These are phyloP conservation scores for Emberiza fucata DNA, from an alignment of 2,113 vertebrate genomes.

Conservation along the genomic window DNA sequence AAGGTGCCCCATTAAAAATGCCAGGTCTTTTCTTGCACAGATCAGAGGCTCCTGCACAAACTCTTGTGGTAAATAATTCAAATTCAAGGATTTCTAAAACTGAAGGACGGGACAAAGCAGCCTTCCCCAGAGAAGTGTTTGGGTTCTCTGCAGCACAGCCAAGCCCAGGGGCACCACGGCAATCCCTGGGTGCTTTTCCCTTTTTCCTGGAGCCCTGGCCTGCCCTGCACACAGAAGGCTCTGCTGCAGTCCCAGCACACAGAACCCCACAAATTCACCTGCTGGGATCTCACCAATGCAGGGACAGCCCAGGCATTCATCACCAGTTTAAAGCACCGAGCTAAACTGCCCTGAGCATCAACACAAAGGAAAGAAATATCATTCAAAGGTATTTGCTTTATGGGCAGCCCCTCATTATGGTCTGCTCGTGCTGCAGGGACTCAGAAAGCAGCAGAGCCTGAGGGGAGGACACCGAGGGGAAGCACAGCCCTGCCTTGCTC, in stretches of 20 bases:
- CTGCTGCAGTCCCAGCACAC: neutral
- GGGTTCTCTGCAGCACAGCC: neutral
- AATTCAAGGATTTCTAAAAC: neutral
- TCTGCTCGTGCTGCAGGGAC: neutral
- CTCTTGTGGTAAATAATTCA: neutral
- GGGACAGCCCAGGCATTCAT: neutral
- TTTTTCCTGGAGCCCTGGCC: too few relatives aligned
- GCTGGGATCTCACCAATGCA: neutral
- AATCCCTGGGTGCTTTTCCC: neutral
- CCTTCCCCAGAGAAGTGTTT: neutral
- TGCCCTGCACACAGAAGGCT: neutral
- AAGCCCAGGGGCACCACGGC: neutral
- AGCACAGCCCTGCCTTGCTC: neutral
- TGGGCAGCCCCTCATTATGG: neutral
- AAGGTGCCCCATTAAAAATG: neutral
- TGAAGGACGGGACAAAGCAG: neutral
- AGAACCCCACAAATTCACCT: too few relatives aligned
- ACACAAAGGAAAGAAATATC: neutral
- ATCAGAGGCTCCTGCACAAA: neutral
- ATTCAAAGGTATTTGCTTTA: neutral
- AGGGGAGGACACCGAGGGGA: neutral
- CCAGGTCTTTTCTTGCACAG: neutral
- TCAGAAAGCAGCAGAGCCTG: neutral
- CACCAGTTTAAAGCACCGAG: neutral
- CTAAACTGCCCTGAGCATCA: neutral